These are phyloP conservation scores for Rhinella marina DNA, from an alignment of 2,797 vertebrate species.

Conservation along the genomic window DNA sequence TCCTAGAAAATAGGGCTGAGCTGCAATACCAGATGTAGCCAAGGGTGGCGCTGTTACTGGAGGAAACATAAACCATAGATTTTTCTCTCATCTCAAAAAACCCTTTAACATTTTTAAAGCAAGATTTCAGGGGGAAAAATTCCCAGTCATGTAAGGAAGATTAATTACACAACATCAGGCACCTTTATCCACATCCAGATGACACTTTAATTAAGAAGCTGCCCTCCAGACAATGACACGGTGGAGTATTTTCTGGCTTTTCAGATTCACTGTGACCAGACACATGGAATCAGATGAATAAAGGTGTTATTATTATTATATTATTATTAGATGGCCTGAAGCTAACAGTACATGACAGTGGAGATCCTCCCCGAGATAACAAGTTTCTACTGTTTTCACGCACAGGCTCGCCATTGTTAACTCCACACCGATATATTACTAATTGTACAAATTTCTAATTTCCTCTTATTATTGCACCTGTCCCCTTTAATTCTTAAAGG, in stretches of 20 bases:
- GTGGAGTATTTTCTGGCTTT: not conserved
- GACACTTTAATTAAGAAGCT: conserved; percentile 3
- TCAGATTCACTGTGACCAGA: not conserved
- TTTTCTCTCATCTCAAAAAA: not conserved
- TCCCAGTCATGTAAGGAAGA: not conserved
- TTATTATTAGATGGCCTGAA: not conserved
- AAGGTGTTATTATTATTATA: too few species aligned
- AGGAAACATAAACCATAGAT: too few species aligned
- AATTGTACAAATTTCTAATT: not conserved
- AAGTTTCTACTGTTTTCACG: conserved; percentile 12
- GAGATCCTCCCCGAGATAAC: not conserved
- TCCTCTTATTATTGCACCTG: not conserved
- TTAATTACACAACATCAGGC: not conserved
- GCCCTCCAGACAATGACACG: not conserved
- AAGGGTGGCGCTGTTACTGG: not conserved
- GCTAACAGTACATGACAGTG: not conserved
- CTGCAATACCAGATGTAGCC: not conserved
- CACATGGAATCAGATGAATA: conserved; percentile 34
- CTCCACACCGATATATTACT: not conserved
- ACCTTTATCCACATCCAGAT: not conserved
- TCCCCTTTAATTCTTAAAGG: not conserved
- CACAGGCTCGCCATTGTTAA: too few species aligned
- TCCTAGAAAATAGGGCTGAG: not conserved
- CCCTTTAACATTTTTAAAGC: not conserved
- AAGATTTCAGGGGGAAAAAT: not conserved